phyloP scores from a whole-genome alignment of 2,113 vertebrate species.

The Calyptommatus sinebrachiatus region DNA sequence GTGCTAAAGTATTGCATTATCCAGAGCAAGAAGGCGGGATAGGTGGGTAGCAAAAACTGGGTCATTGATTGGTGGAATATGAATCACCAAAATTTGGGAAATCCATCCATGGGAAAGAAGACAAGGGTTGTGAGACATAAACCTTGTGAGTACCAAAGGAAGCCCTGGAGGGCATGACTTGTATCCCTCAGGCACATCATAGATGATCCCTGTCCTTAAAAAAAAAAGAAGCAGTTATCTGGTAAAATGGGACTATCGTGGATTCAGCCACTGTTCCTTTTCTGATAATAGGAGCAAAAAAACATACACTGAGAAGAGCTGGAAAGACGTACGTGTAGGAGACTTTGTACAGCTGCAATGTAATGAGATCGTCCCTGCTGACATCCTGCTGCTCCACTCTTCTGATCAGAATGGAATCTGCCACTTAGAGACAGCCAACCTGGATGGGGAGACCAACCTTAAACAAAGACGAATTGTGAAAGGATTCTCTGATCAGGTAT shows the following conservation, averaged over 20 bases:
- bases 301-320: slow-evolving; percentile 75
- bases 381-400: slow-evolving; percentile 87
- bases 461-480: slow-evolving; percentile 80
- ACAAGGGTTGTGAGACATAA: too few species aligned
- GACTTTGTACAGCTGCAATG: slow-evolving; percentile 87
- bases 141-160: too few species aligned
- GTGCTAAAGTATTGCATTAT: too few species aligned
- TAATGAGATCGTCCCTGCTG: slow-evolving; percentile 90
- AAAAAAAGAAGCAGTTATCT: rapidly evolving
- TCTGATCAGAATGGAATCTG: slow-evolving; percentile 85
- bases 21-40: too few species aligned
- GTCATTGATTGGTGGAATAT: too few species aligned
- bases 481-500: slow-evolving; percentile 71
- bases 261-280: background rate
- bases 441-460: slow-evolving; percentile 94
- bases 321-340: slow-evolving; percentile 90
- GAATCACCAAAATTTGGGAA: too few species aligned
- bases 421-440: slow-evolving; percentile 86
- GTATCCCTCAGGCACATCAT: too few species aligned
- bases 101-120: too few species aligned
- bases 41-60: too few species aligned
- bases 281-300: slow-evolving; percentile 70
- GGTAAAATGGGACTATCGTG: background rate
- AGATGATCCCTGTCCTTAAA: background rate
- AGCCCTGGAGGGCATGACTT: too few species aligned